A percentile compares a stretch with the other conserved stretches of the same genome.
phyloP scores from a whole-genome alignment of 2,113 vertebrate genomes.

The Castor canadensis region DNA sequence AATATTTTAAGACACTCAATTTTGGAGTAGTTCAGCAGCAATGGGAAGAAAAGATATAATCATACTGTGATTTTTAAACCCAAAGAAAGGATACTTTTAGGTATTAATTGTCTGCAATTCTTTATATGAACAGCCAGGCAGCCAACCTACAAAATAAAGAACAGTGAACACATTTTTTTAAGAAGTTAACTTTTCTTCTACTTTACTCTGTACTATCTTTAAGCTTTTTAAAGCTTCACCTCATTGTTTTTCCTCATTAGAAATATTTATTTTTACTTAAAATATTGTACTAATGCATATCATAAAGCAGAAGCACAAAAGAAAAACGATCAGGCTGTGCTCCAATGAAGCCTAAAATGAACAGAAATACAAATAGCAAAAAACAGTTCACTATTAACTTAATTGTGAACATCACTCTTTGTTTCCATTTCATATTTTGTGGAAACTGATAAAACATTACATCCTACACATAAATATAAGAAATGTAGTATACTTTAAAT shows the following conservation, averaged over 20 bases:
- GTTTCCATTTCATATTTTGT: slow-evolving; percentile 28
- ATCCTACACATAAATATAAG: slow-evolving; percentile 2
- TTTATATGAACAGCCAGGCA: slow-evolving; percentile 79
- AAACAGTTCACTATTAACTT: not conserved
- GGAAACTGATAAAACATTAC: not conserved
- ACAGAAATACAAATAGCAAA: slow-evolving; percentile 29
- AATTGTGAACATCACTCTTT: not conserved
- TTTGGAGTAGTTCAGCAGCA: not conserved
- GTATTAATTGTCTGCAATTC: slow-evolving; percentile 70
- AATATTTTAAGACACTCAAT: not conserved
- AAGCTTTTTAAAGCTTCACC: not conserved
- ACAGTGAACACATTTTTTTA: slow-evolving; percentile 18
- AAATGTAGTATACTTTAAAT: not conserved
- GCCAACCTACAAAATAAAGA: slow-evolving; percentile 75
- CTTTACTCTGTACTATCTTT: slow-evolving; percentile 10
- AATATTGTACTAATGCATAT: slow-evolving; percentile 11
- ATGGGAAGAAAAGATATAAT: no score
- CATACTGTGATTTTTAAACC: not conserved
- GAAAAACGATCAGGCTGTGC: not conserved
- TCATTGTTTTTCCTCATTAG: slow-evolving; percentile 24
- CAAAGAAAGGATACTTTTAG: slow-evolving; percentile 79
- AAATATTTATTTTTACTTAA: slow-evolving; percentile 5
- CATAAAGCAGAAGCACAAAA: slow-evolving; percentile 12
- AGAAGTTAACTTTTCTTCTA: slow-evolving; percentile 35
- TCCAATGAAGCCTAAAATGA: slow-evolving; percentile 32